Conservation (phyloP, 1,140 invertebrate genomes). For the Centruroides sculpturatus region DNA sequence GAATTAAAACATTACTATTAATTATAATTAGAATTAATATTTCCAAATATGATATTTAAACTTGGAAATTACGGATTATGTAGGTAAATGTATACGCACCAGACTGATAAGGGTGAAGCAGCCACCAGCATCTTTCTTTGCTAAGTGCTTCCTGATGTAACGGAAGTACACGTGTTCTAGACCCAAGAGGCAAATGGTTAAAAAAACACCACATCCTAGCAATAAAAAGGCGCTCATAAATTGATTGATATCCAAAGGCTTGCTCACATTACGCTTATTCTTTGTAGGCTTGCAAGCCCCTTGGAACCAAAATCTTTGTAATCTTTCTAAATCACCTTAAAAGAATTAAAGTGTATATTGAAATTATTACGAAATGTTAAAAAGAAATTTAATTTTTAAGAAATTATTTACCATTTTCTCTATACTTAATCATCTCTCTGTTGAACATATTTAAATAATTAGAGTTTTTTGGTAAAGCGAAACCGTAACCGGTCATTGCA, state of each 20-base stretch:
- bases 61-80: too few species aligned
- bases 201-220: slow-evolving; percentile 78
- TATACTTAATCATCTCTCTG: slow-evolving; percentile 79
- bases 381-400: background rate
- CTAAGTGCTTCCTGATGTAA: slow-evolving; percentile 66
- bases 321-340: slow-evolving; percentile 74
- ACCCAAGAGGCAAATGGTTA: slow-evolving; percentile 66
- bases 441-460: slow-evolving; percentile 93
- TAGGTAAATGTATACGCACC: slow-evolving; percentile 32
- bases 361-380: background rate
- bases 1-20: too few species aligned
- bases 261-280: slow-evolving; percentile 53
- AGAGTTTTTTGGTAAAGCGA: slow-evolving; percentile 91
- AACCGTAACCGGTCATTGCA: slow-evolving; percentile 75
- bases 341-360: background rate
- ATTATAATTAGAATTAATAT: too few species aligned
- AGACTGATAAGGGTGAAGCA: slow-evolving; percentile 84
- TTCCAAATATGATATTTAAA: too few species aligned
- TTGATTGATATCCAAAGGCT: slow-evolving; percentile 88
- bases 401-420: slow-evolving; percentile 66
- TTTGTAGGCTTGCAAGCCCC: slow-evolving; percentile 88
- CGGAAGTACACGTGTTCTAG: slow-evolving; percentile 91
- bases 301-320: slow-evolving; percentile 93
- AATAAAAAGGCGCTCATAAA: slow-evolving; percentile 94
- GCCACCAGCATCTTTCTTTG: slow-evolving; percentile 69